Evolutionary conservation across 2,888 invertebrate genomes (phyloP).

Genomic region (Callimorpha dominula): DNA sequence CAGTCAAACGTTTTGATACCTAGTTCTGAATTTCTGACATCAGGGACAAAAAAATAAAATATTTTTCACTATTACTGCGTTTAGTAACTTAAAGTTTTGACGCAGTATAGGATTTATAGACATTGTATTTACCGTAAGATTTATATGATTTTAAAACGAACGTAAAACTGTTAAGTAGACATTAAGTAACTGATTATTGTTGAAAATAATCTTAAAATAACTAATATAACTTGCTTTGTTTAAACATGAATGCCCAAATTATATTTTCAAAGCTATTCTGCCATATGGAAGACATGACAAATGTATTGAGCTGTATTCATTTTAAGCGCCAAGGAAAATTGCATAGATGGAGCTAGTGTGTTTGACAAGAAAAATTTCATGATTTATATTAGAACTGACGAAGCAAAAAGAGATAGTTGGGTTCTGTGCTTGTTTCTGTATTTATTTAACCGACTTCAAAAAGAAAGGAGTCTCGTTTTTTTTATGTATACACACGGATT

Average conservation of each 20-base stretch:
- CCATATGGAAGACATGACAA: neutral
- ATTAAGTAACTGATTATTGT: neutral
- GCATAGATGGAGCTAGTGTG: slow-evolving; percentile 7
- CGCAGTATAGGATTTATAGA: slow-evolving; percentile 18
- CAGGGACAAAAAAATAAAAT: slow-evolving; percentile 43
- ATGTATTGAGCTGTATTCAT: neutral
- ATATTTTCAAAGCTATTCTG: neutral
- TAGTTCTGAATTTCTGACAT: slow-evolving; percentile 45
- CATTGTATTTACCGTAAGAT: neutral
- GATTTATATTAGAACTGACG: neutral
- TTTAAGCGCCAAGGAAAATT: neutral
- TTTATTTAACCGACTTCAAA: neutral
- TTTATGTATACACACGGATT: too few relatives aligned
- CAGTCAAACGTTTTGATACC: slow-evolving; percentile 62
- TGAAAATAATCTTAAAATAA: neutral
- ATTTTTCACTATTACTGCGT: slow-evolving; percentile 25
- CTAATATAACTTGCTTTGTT: neutral
- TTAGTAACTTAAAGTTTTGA: slow-evolving; percentile 25
- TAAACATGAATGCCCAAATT: neutral
- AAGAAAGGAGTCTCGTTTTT: neutral
- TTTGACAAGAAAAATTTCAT: neutral
- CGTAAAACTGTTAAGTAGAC: neutral
- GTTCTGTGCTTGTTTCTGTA: neutral
- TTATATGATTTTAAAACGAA: neutral
- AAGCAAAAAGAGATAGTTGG: neutral